Evolutionary conservation across 2,797 vertebrate genomes (phyloP).

Genomic region (Emydoidea blandingii): DNA sequence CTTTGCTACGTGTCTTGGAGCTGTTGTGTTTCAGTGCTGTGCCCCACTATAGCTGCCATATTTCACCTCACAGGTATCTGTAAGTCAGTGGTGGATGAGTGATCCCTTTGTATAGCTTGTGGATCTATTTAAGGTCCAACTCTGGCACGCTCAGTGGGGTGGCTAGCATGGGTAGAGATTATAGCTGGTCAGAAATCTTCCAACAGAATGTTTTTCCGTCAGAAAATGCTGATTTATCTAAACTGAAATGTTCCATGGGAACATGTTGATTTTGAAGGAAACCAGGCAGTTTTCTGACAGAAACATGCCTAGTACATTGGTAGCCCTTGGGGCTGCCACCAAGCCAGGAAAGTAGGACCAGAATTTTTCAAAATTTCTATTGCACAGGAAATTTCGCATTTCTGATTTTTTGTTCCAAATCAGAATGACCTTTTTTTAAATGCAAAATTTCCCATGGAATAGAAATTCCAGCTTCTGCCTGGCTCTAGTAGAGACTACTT

Average conservation of each 20-base stretch:
- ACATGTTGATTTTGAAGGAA: background rate
- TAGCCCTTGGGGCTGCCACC: background rate
- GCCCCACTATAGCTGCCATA: background rate
- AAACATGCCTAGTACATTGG: background rate
- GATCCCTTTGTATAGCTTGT: no score
- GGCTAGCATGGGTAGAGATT: no score
- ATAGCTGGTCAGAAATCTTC: background rate
- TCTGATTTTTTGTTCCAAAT: background rate
- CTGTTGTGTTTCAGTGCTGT: background rate
- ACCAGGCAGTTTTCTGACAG: background rate
- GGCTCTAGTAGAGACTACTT: background rate
- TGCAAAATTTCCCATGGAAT: slow-evolving; percentile 52
- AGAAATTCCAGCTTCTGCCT: slow-evolving; percentile 11
- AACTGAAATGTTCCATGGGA: background rate
- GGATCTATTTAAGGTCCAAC: no score
- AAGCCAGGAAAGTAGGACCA: background rate
- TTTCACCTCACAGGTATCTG: background rate
- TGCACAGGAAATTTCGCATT: background rate
- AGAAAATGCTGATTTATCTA: background rate
- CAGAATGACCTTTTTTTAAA: slow-evolving; percentile 42
- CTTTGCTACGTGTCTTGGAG: background rate
- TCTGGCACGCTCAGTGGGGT: no score
- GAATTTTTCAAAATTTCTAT: background rate
- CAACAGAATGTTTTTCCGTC: background rate
- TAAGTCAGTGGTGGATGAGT: background rate